Evolutionary conservation across 2,113 vertebrate genomes (phyloP).

Genomic region (Macquaria ambigua): DNA sequence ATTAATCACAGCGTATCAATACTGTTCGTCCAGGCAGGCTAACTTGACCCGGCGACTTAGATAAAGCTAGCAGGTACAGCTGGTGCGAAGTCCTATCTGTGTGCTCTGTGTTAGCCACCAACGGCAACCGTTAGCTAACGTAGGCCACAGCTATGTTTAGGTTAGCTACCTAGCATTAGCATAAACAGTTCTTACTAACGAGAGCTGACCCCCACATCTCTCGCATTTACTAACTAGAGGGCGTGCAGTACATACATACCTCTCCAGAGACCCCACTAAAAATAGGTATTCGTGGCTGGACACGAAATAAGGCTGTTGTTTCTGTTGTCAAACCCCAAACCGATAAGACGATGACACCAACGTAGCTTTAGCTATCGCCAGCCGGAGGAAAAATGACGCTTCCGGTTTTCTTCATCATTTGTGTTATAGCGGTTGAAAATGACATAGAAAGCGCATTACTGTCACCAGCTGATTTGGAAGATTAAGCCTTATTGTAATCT

Average conservation of each 20-base stretch:
- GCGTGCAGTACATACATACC: slow-evolving; percentile 52
- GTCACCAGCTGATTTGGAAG: background rate
- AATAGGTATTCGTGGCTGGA: slow-evolving; percentile 47
- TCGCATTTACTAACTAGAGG: background rate
- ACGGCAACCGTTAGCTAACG: slow-evolving; percentile 31
- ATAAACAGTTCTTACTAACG: background rate
- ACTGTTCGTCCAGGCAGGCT: background rate
- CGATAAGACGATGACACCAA: slow-evolving; percentile 65
- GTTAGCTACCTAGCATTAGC: slow-evolving; percentile 44
- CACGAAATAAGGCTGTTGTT: slow-evolving; percentile 59
- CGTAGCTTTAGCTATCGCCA: slow-evolving; percentile 59
- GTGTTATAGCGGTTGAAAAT: background rate
- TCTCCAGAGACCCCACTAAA: slow-evolving; percentile 70
- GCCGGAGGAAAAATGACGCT: slow-evolving; percentile 41
- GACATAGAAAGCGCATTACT: background rate
- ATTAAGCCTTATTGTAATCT: no score
- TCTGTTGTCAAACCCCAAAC: slow-evolving; percentile 64
- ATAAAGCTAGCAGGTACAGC: background rate
- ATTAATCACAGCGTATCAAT: background rate
- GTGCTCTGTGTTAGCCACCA: slow-evolving; percentile 14
- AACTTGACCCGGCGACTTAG: background rate
- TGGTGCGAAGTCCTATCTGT: background rate
- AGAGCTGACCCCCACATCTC: background rate
- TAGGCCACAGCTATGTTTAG: slow-evolving; percentile 58
- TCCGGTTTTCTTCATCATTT: slow-evolving; percentile 70